Evolutionary conservation across 2,113 vertebrate species (phyloP).

Genomic region (Cynocephalus volans): DNA sequence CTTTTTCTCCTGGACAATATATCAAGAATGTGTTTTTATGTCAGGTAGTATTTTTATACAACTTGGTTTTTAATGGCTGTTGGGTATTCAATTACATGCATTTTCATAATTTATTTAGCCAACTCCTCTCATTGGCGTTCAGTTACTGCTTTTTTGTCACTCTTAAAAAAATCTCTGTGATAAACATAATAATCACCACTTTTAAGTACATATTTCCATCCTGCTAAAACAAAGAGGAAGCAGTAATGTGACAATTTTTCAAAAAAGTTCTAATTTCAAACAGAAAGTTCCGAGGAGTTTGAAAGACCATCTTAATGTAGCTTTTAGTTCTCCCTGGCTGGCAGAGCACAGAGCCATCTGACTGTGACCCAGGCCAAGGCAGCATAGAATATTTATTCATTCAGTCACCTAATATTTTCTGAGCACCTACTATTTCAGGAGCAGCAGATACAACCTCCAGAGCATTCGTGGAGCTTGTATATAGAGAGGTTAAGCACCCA

Average conservation of each 20-base stretch:
- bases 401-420: background rate
- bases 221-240: background rate
- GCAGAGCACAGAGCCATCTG: background rate
- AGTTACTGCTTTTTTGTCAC: background rate
- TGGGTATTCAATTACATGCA: background rate
- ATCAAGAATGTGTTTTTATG: constrained; percentile 15
- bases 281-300: background rate
- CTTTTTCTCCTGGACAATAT: background rate
- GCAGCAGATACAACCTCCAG: background rate
- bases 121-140: background rate
- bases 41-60: background rate
- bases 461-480: background rate
- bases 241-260: background rate
- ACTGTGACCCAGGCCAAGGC: background rate
- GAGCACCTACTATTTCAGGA: background rate
- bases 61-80: constrained; percentile 52
- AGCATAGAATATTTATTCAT: background rate
- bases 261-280: background rate
- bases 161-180: constrained; percentile 23
- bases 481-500: background rate
- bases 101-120: constrained; percentile 36
- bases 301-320: background rate
- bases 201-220: constrained; percentile 23
- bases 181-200: constrained; percentile 7
- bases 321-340: background rate